A percentile compares a stretch with the other conserved stretches of the same genome.
phyloP scores from a whole-genome alignment of 1,140 invertebrate species.

The Pseudachorutes palmiensis region DNA sequence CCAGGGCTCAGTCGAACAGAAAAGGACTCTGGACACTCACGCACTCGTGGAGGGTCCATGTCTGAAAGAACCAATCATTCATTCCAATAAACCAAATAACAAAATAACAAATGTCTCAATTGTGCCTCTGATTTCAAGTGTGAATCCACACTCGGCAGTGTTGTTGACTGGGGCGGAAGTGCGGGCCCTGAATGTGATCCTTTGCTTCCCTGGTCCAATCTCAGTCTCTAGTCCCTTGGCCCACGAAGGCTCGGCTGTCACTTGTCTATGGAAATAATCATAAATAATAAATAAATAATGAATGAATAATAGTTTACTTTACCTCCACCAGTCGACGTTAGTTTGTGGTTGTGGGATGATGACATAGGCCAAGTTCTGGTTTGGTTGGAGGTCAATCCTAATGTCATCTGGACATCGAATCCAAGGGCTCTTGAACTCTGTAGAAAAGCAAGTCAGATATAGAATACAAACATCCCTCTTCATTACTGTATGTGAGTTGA shows the following conservation, averaged over 20 bases:
- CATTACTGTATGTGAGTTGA: slow-evolving; percentile 36
- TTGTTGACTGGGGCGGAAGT: slow-evolving; percentile 48
- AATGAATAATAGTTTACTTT: slow-evolving; percentile 22
- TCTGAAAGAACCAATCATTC: slow-evolving; percentile 44
- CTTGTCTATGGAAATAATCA: slow-evolving; percentile 26
- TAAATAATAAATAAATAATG: not conserved
- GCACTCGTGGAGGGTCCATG: slow-evolving; percentile 50
- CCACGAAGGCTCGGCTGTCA: slow-evolving; percentile 52
- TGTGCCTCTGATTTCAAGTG: slow-evolving; percentile 54
- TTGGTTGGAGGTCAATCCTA: slow-evolving; percentile 49
- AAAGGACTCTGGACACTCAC: slow-evolving; percentile 56
- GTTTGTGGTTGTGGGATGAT: slow-evolving; percentile 56
- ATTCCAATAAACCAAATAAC: no score
- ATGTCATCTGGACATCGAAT: slow-evolving; percentile 57
- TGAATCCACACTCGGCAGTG: slow-evolving; percentile 52
- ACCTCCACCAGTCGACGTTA: slow-evolving; percentile 58
- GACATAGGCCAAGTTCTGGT: slow-evolving; percentile 50
- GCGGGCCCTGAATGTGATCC: slow-evolving; percentile 48
- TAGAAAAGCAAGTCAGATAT: not conserved
- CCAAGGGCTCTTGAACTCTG: slow-evolving; percentile 45
- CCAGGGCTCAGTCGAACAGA: slow-evolving; percentile 50
- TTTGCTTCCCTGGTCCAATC: slow-evolving; percentile 51
- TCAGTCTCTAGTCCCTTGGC: slow-evolving; percentile 55
- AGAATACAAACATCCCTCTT: slow-evolving; percentile 1
- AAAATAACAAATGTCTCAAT: no score